Evolutionary conservation across 1,140 invertebrate genomes (phyloP), one percentile per base, ranked within the genome.

Genomic region (Solenopsis fugax): DNA sequence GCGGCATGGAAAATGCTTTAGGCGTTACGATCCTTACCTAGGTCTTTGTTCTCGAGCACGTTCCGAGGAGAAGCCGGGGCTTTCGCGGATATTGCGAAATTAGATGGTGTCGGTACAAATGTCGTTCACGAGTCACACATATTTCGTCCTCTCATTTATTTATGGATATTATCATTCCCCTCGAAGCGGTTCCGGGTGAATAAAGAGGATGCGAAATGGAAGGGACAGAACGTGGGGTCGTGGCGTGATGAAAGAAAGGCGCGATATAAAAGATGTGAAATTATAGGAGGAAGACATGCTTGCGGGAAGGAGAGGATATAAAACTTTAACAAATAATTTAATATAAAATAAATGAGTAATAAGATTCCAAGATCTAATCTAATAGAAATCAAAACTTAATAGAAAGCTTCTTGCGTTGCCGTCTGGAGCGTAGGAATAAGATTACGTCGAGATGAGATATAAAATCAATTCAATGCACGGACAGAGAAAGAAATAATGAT

Each of bases 11-110:
- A 89, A 76, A 65, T 72, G 89, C 91, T 88, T 88, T 41, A 90
- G 80, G 76, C 91, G 86, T 93, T 93, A 94, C 88, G 85, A 76
- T 87, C 90, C 86, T 94, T 89, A 87, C 82, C 67, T 50, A 85
- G 82, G 89, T 86, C 91, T 93, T 94, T 93, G 93, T 93, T 89
- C 78, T 82, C 24, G 67, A 87, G 89, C 94, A 94, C 93, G 93
- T 93, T 91, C 24, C 73, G 16, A 16, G 10, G 24, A n/a, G 3
- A 24, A 29, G 37, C 16, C n/a, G 24, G 50, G 37, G 12, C 41
- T 64, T 34, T 65, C 24, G 58, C 16, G 37, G 10, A 71, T 71
- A 81, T 71, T 54, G 58, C 16, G 24, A 24, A 71, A 29, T 81
- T 71, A 37, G 48, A 65, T 62, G 16, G n/a, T 12, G 21, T 56